A percentile compares a stretch with the other conserved stretches of the same genome.
phyloP scores from a whole-genome alignment of 2,797 vertebrate species.

The Peromyscus aztecus region DNA sequence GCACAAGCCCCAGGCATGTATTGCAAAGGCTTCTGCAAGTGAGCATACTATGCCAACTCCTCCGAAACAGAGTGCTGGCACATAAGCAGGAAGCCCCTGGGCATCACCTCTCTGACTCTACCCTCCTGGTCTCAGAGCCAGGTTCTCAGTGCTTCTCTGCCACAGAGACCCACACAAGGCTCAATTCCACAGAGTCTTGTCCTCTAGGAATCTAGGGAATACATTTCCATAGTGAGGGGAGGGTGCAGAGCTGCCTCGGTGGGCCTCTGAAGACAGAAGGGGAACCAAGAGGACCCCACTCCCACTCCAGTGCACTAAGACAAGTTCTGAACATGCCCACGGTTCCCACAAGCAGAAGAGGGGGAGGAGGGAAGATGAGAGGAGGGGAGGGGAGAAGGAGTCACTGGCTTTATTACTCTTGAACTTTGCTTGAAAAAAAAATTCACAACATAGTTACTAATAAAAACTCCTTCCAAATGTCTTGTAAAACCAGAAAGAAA shows the following conservation, averaged over 20 bases:
- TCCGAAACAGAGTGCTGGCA: background rate
- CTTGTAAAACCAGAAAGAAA: background rate
- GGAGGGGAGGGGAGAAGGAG: background rate
- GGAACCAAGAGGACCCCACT: background rate
- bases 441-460: conserved; percentile 10
- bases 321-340: background rate
- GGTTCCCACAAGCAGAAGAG: background rate
- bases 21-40: background rate
- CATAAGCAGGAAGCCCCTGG: too few relatives aligned
- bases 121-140: background rate
- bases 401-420: background rate
- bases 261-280: background rate
- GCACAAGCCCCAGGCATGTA: background rate
- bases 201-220: background rate
- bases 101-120: background rate
- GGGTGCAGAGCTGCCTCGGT: background rate
- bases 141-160: rapidly evolving
- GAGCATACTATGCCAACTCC: background rate
- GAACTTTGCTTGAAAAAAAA: conserved; percentile 18
- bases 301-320: too few relatives aligned
- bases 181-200: background rate
- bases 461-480: conserved; percentile 39
- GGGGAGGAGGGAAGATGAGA: too few relatives aligned
- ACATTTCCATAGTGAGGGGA: background rate
- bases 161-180: background rate